phyloP scores from a whole-genome alignment of 2,113 vertebrate genomes.

The Zeus faber region DNA sequence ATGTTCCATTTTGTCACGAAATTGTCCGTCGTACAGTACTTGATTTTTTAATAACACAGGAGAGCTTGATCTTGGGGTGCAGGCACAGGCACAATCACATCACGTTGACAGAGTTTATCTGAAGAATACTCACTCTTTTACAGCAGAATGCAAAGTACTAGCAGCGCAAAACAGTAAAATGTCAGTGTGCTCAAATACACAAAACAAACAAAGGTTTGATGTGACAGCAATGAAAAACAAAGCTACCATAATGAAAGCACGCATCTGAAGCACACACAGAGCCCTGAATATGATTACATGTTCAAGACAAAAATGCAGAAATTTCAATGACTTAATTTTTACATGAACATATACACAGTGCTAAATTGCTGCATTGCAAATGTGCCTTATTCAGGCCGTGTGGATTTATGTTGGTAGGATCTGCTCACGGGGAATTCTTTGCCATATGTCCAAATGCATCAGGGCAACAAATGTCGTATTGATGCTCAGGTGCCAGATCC shows the following conservation, averaged over 20 bases:
- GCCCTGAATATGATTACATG: too few species aligned
- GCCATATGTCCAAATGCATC: not conserved
- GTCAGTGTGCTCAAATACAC: constrained; percentile 1
- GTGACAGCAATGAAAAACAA: not conserved
- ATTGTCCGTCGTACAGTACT: constrained; percentile 15
- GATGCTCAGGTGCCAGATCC: constrained; percentile 17
- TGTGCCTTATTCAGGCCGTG: too few species aligned
- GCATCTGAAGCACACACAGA: too few species aligned
- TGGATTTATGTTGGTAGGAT: not conserved
- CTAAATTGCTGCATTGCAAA: not conserved
- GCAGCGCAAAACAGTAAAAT: constrained; percentile 19
- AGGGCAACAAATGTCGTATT: constrained; percentile 11
- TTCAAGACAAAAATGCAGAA: not conserved
- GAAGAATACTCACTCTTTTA: constrained; percentile 3
- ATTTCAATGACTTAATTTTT: not conserved
- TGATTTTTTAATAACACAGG: too few species aligned
- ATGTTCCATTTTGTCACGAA: constrained; percentile 33
- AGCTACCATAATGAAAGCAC: too few species aligned
- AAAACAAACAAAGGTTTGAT: constrained; percentile 11
- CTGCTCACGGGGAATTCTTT: not conserved
- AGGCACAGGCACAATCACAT: constrained; percentile 18
- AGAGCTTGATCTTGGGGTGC: constrained; percentile 5
- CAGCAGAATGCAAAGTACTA: constrained; percentile 31
- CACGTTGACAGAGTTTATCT: constrained; percentile 21
- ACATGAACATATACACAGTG: not conserved